These are phyloP conservation scores for Channallabes apus DNA, from an alignment of 2,797 vertebrate species.

Conservation along the genomic window DNA sequence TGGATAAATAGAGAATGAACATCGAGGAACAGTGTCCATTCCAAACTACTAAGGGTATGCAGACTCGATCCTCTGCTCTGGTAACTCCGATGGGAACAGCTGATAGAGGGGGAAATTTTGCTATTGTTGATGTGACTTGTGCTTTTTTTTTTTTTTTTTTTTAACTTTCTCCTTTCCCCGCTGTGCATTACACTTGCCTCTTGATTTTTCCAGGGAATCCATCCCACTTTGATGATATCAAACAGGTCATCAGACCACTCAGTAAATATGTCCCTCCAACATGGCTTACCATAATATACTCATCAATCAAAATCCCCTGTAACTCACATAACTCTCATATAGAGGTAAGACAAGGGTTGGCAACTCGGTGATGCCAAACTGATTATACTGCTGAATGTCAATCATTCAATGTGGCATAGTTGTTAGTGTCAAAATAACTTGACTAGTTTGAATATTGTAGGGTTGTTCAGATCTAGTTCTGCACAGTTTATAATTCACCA, in stretches of 20 bases:
- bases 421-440: background rate
- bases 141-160: no score
- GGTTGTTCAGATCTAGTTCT: no score
- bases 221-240: background rate
- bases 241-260: background rate
- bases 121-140: background rate
- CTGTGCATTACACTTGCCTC: background rate
- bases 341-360: background rate
- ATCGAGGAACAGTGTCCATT: no score
- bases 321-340: background rate
- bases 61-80: no score
- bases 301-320: background rate
- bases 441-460: background rate
- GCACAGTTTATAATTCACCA: no score
- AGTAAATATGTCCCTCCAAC: background rate
- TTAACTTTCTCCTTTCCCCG: background rate
- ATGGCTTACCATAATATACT: background rate
- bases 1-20: no score
- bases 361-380: background rate
- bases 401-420: background rate
- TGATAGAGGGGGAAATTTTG: no score
- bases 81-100: no score
- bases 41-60: no score
- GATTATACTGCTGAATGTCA: background rate
- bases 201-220: background rate